phyloP scores from a whole-genome alignment of 1,140 invertebrate species.

The Scaptomyza montana region DNA sequence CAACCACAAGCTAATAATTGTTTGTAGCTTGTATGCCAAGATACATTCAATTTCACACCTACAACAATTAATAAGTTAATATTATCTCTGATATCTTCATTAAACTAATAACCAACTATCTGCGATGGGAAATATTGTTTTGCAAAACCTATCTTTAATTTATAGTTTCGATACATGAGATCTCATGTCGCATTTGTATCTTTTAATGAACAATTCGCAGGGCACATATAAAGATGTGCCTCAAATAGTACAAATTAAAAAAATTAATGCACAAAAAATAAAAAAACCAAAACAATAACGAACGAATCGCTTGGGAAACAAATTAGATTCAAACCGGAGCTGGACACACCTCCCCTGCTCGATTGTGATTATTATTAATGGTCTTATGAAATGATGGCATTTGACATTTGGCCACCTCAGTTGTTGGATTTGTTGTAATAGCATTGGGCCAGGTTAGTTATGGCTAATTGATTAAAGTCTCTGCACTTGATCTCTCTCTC shows the following conservation, averaged over 20 bases:
- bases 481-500: not conserved
- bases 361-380: conserved; percentile 61
- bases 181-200: not conserved
- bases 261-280: conserved; percentile 63
- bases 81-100: not conserved
- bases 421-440: conserved; percentile 28
- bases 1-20: not conserved
- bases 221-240: conserved; percentile 26
- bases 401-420: conserved; percentile 56
- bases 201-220: conserved; percentile 14
- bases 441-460: conserved; percentile 40
- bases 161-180: conserved; percentile 33
- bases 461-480: conserved; percentile 59
- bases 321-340: conserved; percentile 49
- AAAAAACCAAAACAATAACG: conserved; percentile 35
- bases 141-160: conserved; percentile 36
- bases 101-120: not conserved
- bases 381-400: conserved; percentile 38
- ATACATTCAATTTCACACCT: not conserved
- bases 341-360: conserved; percentile 61
- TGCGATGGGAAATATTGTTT: not conserved
- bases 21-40: not conserved
- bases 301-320: conserved; percentile 44
- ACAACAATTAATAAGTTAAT: not conserved
- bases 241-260: not conserved